A percentile compares a stretch with the other conserved stretches of the same genome.
Conservation (phyloP, 2,888 invertebrate genomes). For the Caenorhabditis drosophilae region DNA sequence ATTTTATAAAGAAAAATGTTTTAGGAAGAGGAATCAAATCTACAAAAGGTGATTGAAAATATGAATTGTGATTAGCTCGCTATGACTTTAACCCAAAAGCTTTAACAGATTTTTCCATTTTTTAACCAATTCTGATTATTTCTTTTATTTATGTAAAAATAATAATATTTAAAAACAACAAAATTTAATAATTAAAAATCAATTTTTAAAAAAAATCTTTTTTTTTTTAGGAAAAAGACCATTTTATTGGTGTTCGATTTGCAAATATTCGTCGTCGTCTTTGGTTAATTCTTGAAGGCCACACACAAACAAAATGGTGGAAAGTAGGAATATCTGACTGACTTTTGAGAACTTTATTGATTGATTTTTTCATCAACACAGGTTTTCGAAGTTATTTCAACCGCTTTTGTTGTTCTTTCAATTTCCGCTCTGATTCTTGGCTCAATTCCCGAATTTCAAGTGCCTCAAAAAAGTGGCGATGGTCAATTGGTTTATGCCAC, state of each 20-base stretch:
- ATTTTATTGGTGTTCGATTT: conserved; percentile 66
- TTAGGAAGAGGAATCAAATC: no score
- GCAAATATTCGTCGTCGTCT: conserved; percentile 62
- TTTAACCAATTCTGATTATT: no score
- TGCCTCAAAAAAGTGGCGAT: conserved; percentile 52
- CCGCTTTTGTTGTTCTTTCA: conserved; percentile 66
- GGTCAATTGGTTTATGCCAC: conserved; percentile 51
- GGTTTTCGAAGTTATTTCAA: conserved; percentile 67
- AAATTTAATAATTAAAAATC: neutral
- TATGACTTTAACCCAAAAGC: no score
- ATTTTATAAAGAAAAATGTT: no score
- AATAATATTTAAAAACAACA: no score
- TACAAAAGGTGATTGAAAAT: no score
- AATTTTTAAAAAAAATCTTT: neutral
- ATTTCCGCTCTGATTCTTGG: conserved; percentile 67
- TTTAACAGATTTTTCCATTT: no score
- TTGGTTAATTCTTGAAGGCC: conserved; percentile 67
- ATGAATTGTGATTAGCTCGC: no score
- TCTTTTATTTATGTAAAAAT: no score
- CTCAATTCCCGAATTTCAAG: conserved; percentile 68
- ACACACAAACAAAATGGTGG: conserved; percentile 66
- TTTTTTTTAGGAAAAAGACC: conserved; percentile 64
- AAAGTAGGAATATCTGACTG: conserved; percentile 40
- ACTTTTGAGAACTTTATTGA: neutral
- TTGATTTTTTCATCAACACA: conserved; percentile 12